Evolutionary conservation across 2,113 vertebrate genomes (phyloP).

Genomic region (Xenopus laevis): DNA sequence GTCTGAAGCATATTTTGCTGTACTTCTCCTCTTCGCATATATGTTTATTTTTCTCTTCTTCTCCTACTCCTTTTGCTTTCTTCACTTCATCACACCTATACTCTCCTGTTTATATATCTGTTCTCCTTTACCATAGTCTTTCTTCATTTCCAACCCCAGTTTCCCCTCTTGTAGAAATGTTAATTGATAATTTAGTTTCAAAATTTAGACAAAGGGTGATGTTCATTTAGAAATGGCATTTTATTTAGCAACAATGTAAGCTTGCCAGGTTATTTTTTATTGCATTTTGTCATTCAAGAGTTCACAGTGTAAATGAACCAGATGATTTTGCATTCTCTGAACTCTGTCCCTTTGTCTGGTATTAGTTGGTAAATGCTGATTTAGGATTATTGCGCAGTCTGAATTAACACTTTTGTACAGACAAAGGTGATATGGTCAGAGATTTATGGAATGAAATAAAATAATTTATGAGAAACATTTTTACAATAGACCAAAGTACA

Average conservation of each 20-base stretch:
- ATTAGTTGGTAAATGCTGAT: neutral
- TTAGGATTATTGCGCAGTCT: neutral
- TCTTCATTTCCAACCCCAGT: too few relatives aligned
- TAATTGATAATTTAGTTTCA: neutral
- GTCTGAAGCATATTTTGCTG: too few relatives aligned
- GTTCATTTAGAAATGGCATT: neutral
- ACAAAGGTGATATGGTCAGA: neutral
- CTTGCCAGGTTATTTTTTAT: slow-evolving; percentile 2
- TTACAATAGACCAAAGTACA: too few relatives aligned
- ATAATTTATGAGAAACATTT: too few relatives aligned
- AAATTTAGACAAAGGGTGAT: neutral
- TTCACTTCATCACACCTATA: too few relatives aligned
- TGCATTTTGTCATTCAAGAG: slow-evolving; percentile 24
- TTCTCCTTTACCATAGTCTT: too few relatives aligned
- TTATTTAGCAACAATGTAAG: slow-evolving; percentile 15
- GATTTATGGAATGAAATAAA: too few relatives aligned
- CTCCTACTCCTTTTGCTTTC: too few relatives aligned
- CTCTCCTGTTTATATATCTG: too few relatives aligned
- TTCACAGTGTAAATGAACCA: slow-evolving; percentile 8
- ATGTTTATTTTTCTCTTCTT: too few relatives aligned
- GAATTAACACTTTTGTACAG: neutral
- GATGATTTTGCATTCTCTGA: slow-evolving; percentile 2
- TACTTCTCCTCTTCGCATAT: too few relatives aligned
- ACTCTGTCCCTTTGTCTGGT: slow-evolving; percentile 14
- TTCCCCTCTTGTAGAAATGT: too few relatives aligned